Base-by-base conservation (phyloP, 2,888 invertebrate genomes). In the Sturmia bella region DNA sequence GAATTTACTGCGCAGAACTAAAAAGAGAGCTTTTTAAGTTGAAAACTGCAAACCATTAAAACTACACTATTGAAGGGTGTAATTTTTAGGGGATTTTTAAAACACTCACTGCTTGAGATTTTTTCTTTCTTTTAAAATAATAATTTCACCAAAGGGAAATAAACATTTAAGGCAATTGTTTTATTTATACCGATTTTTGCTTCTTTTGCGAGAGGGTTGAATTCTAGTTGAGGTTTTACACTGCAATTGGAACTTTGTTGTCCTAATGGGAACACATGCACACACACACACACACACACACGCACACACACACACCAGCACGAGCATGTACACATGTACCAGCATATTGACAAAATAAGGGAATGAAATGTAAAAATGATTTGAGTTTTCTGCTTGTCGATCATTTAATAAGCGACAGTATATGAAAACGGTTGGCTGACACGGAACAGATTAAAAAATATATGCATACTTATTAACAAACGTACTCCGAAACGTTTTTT, bases 371-470 rank as follows among this genome's bases (percentile, higher is more conserved):
- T 87, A 87, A 88, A 76, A 88, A 87, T 88, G 87, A 87, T 90
- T 87, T 89, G 88, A 88, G 89, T 88, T 85, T 83, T 84, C 85
- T 86, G 87, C 86, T 87, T 87, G 86, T 87, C 87, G 89, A 88
- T 90, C 90, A 90, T 87, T 90, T 88, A 89, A 88, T 87, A 88
- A 86, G 88, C 87, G 89, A 89, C 89, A 88, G 87, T 88, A 87
- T 84, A 88, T 87, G 87, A 85, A 86, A 87, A 86, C 89, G 90
- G 90, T 89, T 88, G 88, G 85, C 80, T 45, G 64, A 76, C 63
- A 64, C 73, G 80, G 21, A 64, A 19, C 3, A 54, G 66, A 59
- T 61, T 45, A 63, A 17, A 43, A 32, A 37, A 43, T 32, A 32
- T 32, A 3, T 32, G 3, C 9, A 7, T 32, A 9, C 9, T 9